phyloP scores from a whole-genome alignment of 2,797 vertebrate species.

The Potorous gilbertii region DNA sequence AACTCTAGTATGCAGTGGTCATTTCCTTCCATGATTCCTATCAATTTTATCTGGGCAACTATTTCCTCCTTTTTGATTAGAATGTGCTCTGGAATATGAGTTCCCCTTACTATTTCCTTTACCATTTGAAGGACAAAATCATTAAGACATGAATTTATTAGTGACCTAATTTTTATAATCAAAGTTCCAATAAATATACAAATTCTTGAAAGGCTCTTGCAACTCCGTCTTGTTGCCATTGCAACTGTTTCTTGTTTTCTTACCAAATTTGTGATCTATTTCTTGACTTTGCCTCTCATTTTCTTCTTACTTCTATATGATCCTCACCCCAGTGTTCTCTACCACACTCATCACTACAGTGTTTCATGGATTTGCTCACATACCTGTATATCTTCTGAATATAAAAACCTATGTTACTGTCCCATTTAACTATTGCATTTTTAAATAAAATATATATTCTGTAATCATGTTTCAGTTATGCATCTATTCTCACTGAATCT shows the following conservation, averaged over 20 bases:
- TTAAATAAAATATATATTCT: neutral
- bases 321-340: neutral
- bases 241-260: neutral
- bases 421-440: neutral
- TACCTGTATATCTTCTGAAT: neutral
- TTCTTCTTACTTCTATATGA: neutral
- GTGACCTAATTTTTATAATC: neutral
- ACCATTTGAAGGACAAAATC: neutral
- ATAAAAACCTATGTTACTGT: neutral
- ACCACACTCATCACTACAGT: neutral
- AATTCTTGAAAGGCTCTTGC: too few relatives aligned
- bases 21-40: neutral
- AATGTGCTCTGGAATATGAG: neutral
- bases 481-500: neutral
- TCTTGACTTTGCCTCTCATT: neutral
- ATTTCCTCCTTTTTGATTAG: neutral
- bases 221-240: neutral
- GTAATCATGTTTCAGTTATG: neutral
- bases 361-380: neutral
- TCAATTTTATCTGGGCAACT: neutral
- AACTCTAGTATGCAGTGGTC: neutral
- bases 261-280: neutral
- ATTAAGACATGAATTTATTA: neutral
- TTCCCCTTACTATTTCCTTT: neutral
- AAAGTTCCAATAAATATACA: neutral